Conservation (phyloP, 1,140 invertebrate species). For the Dysdera silvatica region DNA sequence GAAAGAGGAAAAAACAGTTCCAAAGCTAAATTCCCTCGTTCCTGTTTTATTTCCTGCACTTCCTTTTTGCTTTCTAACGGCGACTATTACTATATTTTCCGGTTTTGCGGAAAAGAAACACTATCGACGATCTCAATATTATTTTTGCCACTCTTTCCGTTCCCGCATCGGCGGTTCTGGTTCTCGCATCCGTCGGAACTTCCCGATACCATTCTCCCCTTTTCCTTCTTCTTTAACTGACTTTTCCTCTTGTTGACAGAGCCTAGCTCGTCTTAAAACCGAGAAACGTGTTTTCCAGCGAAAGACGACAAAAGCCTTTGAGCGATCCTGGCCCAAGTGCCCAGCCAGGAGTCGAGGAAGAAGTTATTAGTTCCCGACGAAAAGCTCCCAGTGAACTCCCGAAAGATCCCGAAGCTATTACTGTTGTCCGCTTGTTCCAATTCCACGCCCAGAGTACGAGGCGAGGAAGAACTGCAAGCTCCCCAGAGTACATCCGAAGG, state of each 20-base stretch:
- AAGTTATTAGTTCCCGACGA: no score
- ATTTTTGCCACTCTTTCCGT: constrained; percentile 26
- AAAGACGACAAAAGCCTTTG: constrained; percentile 17
- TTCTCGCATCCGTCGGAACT: background rate
- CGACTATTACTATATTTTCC: constrained; percentile 19
- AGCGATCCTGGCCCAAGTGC: background rate
- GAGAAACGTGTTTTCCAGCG: constrained; percentile 19
- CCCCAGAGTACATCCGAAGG: background rate
- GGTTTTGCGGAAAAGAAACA: constrained; percentile 14
- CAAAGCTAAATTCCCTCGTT: no score
- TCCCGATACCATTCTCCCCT: no score
- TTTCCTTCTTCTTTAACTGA: no score
- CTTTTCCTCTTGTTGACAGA: no score
- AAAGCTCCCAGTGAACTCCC: no score
- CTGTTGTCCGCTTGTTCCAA: background rate
- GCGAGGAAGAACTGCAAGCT: constrained; percentile 1
- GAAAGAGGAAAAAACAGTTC: no score
- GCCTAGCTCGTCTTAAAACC: constrained; percentile 6
- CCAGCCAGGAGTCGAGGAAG: no score
- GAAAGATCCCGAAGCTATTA: background rate
- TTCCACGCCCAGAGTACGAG: background rate
- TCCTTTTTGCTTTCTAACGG: background rate
- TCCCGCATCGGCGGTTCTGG: constrained; percentile 4
- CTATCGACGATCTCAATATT: constrained; percentile 29
- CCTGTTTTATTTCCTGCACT: no score